These are phyloP conservation scores for Ellobium chinense DNA, from an alignment of 2,888 invertebrate species.

Conservation along the genomic window DNA sequence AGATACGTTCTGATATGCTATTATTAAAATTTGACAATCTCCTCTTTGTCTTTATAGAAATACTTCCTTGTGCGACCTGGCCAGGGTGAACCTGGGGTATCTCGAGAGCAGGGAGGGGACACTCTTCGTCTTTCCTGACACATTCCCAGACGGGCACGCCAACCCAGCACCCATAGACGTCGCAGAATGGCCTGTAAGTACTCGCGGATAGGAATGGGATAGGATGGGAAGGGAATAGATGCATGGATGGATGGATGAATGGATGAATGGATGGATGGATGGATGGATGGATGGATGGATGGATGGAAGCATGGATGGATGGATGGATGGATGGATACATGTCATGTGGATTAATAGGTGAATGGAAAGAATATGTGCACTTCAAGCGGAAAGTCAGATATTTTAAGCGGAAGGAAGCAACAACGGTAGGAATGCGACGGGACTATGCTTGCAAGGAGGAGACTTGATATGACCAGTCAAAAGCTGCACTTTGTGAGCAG, in stretches of 20 bases:
- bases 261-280: neutral
- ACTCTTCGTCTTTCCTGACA: slow-evolving; percentile 37
- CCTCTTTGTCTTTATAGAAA: too few relatives aligned
- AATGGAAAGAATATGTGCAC: too few relatives aligned
- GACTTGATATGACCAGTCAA: too few relatives aligned
- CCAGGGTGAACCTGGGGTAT: slow-evolving; percentile 38
- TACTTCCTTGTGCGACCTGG: slow-evolving; percentile 45
- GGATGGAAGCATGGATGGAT: neutral
- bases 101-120: slow-evolving; percentile 34
- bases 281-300: neutral
- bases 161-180: slow-evolving; percentile 47
- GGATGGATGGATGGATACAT: neutral
- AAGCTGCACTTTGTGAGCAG: too few relatives aligned
- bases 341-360: neutral
- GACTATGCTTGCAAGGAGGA: too few relatives aligned
- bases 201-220: neutral
- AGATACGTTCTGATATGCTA: too few relatives aligned
- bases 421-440: too few relatives aligned
- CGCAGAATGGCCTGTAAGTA: slow-evolving; percentile 48
- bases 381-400: too few relatives aligned
- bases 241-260: neutral
- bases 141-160: slow-evolving; percentile 42
- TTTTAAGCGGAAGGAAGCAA: too few relatives aligned
- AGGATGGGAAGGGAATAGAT: neutral
- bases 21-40: too few relatives aligned